Evolutionary conservation across 2,888 invertebrate genomes (phyloP), one percentile per base, ranked within the genome.

Genomic region (Bembecia ichneumoniformis): DNA sequence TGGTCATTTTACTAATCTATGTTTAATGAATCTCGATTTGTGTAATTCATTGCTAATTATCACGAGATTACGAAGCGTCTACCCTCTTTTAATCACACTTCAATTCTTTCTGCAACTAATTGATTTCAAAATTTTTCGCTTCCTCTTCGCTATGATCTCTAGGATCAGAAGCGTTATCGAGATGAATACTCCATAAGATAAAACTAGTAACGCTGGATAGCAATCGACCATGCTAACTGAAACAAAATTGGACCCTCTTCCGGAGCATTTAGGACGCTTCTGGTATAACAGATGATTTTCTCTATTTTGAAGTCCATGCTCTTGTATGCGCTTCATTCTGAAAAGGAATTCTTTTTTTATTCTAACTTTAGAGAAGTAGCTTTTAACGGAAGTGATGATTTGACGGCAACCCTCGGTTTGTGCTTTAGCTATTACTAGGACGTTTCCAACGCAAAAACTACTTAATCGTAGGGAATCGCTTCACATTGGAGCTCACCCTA

Each of bases 161-260:
- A 77, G 51, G 4, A 62, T 52, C 3, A 77, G 57, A 1, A 82
- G 46, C 9, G 60, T 46, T 1, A 74, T 15, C n/a, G 84, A 69
- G 3, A 73, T 47, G 0, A 77, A 34, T 4, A 61, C 50, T 20
- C 86, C 86, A 54, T 86, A 86, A 0, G 70, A 66, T 1, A 87
- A 55, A 34, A 82, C 74, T 1, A 86, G 58, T 3, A 87, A 50
- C 0, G 82, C 83, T 0, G 86, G 86, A 59, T 89, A 89, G 55
- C 89, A 90, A 62, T 91, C 91, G 1, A 91, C 87, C 66, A 91
- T 82, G 55, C 91, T 90, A 36, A 92, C 92, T 35, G 90, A 92
- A 13, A 92, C 82, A 63, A 93, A 93, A 55, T 79, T 86, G 0
- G 88, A 88, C 36, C 77, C 81, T 57, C 91, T 90, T 4, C 89